Evolutionary conservation across 35 echinoderm and acorn worm genomes (phyloP), one percentile per base, ranked within the genome.

Genomic region (Strongylocentrotus purpuratus): DNA sequence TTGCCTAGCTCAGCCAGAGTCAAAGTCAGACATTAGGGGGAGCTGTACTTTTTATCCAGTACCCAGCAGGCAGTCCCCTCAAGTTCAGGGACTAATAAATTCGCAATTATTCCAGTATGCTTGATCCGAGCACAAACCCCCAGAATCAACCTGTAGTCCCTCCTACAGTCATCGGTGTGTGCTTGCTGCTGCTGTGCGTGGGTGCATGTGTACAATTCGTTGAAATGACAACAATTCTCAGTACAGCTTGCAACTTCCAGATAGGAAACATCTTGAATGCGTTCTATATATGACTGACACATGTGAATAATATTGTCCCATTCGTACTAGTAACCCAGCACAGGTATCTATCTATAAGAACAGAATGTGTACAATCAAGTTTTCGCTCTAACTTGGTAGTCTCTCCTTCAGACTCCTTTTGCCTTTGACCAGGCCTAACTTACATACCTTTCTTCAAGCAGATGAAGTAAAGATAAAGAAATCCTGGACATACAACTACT

Each of bases 31-130:
- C 65, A 78, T 78, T 28, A n/a, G 65, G 65, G 65, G 65, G 65
- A 78, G 65, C 65, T 78, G 65, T 28, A 78, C 65, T 78, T 78
- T 78, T 78, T 78, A 78, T 78, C 65, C 20, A 78, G 28, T 22
- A 78, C 65, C 20, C 65, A 78, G 65, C 65, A 78, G 65, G 65
- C 65, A 78, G 65, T 78, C 65, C 65, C 65, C 52, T 18, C 65
- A 78, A 78, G 65, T 78, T 78, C 65, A 78, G 65, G 65, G 65
- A 78, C 65, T 78, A 78, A 78, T 78, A 78, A 78, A 78, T 78
- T 78, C 65, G 18, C 65, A 78, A 78, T 78, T 78, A 78, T 78
- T 78, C 65, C 65, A 78, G 65, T 78, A 78, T 78, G 65, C 22
- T 78, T 78, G 65, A 78, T 78, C 65, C 18, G 8, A 78, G 28